Conservation (phyloP, 2,888 invertebrate species). For the Bombylius major region DNA sequence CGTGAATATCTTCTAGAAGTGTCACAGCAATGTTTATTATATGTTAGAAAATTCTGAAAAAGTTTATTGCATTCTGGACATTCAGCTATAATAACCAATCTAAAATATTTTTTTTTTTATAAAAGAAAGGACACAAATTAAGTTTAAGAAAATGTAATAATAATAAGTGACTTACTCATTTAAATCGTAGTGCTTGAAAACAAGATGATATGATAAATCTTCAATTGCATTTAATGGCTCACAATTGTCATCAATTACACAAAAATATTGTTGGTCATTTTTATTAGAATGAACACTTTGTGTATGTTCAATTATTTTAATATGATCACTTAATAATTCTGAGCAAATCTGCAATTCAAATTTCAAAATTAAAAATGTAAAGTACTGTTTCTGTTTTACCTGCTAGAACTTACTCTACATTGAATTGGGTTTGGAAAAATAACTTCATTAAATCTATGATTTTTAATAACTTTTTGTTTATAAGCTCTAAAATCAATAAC, state of each 20-base stretch:
- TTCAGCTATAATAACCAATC: constrained; percentile 4
- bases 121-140: too few relatives aligned
- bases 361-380: not conserved
- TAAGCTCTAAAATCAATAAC: constrained; percentile 8
- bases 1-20: constrained; percentile 22
- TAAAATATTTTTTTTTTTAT: not conserved
- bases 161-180: constrained; percentile 10
- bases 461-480: constrained; percentile 3
- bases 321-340: constrained; percentile 9
- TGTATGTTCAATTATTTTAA: constrained; percentile 10
- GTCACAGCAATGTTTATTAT: constrained; percentile 32
- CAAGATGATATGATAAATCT: constrained; percentile 25
- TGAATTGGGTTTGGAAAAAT: constrained; percentile 10
- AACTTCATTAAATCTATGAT: constrained; percentile 11
- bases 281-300: constrained; percentile 4
- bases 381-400: not conserved
- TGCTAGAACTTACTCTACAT: constrained; percentile 12
- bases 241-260: constrained; percentile 20
- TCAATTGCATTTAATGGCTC: constrained; percentile 15
- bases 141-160: not conserved
- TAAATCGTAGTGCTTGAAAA: constrained; percentile 25
- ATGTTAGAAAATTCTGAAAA: constrained; percentile 26
- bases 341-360: constrained; percentile 10
- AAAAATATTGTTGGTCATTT: constrained; percentile 15
- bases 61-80: constrained; percentile 27